These are phyloP conservation scores for Cephus cinctus DNA, from an alignment of 1,140 invertebrate genomes.

Conservation along the genomic window DNA sequence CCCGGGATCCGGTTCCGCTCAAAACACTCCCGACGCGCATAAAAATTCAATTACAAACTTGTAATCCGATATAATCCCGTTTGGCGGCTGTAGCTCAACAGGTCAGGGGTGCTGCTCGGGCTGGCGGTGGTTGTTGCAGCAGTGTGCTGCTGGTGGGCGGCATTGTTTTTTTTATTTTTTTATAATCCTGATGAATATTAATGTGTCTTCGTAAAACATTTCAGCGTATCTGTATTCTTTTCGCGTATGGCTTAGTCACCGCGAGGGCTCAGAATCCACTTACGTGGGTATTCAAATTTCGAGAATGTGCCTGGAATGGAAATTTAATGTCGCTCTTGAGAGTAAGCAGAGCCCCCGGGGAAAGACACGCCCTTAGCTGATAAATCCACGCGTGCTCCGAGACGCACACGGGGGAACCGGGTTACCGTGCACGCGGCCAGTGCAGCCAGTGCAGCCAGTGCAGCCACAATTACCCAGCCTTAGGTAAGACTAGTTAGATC, in stretches of 20 bases:
- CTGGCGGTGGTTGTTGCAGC: no score
- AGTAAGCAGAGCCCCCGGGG: not conserved
- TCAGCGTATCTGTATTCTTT: conserved; percentile 11
- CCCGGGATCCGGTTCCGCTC: no score
- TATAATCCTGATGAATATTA: conserved; percentile 12
- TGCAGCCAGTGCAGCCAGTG: conserved; percentile 4
- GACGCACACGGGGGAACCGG: conserved; percentile 7
- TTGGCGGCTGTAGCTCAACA: conserved; percentile 6
- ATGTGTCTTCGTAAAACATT: conserved; percentile 8
- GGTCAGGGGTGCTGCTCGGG: conserved; percentile 1
- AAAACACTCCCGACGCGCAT: not conserved
- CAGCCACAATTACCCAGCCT: no score
- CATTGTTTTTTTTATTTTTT: conserved; percentile 11
- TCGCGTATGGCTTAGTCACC: conserved; percentile 11
- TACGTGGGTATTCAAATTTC: conserved; percentile 10
- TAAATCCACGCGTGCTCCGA: not conserved
- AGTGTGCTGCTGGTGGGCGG: no score
- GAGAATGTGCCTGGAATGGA: conserved; percentile 9
- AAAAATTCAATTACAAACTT: conserved; percentile 12
- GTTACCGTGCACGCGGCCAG: conserved; percentile 4
- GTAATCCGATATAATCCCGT: conserved; percentile 10
- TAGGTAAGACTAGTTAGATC: no score
- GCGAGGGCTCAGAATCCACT: not conserved
- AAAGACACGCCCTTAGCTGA: not conserved
- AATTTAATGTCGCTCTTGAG: no score